Percentiles rank a stretch among this genome's conserved stretches.
phyloP scores from a whole-genome alignment of 2,888 invertebrate genomes.

The Mimachlamys varia region DNA sequence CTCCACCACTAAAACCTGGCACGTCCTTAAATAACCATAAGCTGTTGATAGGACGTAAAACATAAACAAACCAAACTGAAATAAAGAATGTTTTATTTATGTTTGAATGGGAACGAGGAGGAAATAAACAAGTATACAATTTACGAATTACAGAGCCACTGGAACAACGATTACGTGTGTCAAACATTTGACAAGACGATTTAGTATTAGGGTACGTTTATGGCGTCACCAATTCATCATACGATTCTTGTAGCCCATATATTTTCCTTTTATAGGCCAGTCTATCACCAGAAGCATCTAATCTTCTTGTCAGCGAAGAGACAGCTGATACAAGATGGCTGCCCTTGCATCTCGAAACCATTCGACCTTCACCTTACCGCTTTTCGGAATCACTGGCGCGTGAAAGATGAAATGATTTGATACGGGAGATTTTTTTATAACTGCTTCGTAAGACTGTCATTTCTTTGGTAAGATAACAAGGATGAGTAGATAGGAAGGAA shows the following conservation, averaged over 20 bases:
- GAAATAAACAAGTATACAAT: no score
- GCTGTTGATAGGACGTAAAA: no score
- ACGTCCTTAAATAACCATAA: no score
- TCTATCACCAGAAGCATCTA: background rate
- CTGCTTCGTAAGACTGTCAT: background rate
- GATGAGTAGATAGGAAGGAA: background rate
- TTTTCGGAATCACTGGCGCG: background rate
- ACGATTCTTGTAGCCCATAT: background rate
- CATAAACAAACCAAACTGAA: no score
- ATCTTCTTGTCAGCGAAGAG: background rate
- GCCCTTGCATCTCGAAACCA: background rate
- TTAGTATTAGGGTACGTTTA: no score
- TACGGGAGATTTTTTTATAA: background rate
- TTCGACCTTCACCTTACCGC: conserved; percentile 14
- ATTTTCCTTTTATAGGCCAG: background rate
- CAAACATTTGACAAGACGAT: no score
- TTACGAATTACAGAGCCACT: no score
- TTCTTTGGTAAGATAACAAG: background rate
- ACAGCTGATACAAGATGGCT: conserved; percentile 10
- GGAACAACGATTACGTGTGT: no score
- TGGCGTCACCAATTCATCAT: no score
- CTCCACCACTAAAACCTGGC: no score
- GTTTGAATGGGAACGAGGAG: no score
- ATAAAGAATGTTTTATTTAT: no score
- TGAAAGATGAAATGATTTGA: conserved; percentile 31